phyloP scores from a whole-genome alignment of 2,797 vertebrate species.

The Pseudomugil tenellus region DNA sequence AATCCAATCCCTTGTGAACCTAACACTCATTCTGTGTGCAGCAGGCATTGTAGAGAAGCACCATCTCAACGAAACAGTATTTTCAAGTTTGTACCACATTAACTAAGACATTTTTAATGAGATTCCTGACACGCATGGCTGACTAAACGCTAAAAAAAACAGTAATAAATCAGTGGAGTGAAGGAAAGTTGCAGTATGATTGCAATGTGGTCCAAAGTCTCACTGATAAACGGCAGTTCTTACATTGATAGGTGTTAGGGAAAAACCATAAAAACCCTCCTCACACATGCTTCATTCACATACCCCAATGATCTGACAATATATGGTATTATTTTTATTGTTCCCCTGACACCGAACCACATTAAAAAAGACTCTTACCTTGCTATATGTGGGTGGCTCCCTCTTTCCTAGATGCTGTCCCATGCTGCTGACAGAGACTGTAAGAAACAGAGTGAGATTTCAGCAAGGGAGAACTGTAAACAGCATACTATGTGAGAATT shows the following conservation, averaged over 20 bases:
- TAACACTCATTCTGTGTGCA: not conserved
- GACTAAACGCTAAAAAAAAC: conserved; percentile 15
- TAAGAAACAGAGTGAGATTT: conserved; percentile 31
- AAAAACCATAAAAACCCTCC: conserved; percentile 3
- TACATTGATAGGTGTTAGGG: conserved; percentile 37
- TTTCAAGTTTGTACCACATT: not conserved
- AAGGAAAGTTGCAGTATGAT: conserved; percentile 21
- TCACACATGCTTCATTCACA: conserved; percentile 37
- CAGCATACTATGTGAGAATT: conserved; percentile 21
- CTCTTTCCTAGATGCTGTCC: conserved; percentile 80
- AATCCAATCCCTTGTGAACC: conserved; percentile 2
- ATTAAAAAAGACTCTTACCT: conserved; percentile 60
- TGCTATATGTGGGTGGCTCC: conserved; percentile 56
- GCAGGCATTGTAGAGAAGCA: not conserved
- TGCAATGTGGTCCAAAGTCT: conserved; percentile 64
- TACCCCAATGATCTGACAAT: not conserved
- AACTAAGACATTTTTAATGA: not conserved
- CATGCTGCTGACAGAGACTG: conserved; percentile 80
- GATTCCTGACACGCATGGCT: not conserved
- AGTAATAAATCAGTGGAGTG: conserved; percentile 38
- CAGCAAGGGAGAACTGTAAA: conserved; percentile 29
- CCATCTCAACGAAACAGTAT: not conserved
- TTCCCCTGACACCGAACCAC: not conserved
- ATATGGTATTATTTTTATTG: not conserved
- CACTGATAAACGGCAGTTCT: conserved; percentile 54